Conservation (phyloP, 2,113 vertebrate genomes). For the Nicator chloris region DNA sequence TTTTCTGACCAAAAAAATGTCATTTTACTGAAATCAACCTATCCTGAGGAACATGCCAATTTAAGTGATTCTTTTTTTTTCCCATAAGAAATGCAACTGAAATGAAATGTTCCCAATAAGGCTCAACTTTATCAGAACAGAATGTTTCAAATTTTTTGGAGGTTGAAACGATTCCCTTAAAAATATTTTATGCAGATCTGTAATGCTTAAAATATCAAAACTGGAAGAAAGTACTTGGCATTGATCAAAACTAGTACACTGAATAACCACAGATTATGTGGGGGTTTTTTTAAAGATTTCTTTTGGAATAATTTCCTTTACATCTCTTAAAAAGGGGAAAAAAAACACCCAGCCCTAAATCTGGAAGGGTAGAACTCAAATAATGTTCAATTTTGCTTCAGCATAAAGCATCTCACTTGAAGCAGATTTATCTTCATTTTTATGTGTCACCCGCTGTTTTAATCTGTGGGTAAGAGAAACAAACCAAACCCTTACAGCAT, state of each 20-base stretch:
- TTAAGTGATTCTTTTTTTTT: background rate
- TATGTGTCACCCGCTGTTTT: background rate
- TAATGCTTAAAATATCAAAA: slow-evolving; percentile 54
- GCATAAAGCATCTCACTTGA: background rate
- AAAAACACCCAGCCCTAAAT: background rate
- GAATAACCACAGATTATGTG: background rate
- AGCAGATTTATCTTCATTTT: slow-evolving; percentile 2
- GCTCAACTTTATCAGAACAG: slow-evolving; percentile 42
- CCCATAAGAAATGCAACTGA: background rate
- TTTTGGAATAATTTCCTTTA: slow-evolving; percentile 2
- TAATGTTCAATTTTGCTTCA: background rate
- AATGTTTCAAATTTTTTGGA: slow-evolving; percentile 40
- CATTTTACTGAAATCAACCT: slow-evolving; percentile 36
- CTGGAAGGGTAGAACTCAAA: background rate
- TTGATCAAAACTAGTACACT: slow-evolving; percentile 18
- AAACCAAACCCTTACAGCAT: background rate
- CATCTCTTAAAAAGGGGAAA: background rate
- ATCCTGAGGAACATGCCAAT: slow-evolving; percentile 1
- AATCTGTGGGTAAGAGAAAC: background rate
- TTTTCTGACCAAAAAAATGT: background rate
- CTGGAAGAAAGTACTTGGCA: slow-evolving; percentile 34
- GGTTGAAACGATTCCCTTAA: slow-evolving; percentile 24
- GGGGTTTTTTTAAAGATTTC: background rate
- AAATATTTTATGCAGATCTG: slow-evolving; percentile 38
- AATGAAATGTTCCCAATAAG: slow-evolving; percentile 3